Percentiles rank a stretch among this genome's conserved stretches.
These are phyloP conservation scores for Anser brachyrhynchus DNA, from an alignment of 2,113 vertebrate genomes.

Conservation along the genomic window DNA sequence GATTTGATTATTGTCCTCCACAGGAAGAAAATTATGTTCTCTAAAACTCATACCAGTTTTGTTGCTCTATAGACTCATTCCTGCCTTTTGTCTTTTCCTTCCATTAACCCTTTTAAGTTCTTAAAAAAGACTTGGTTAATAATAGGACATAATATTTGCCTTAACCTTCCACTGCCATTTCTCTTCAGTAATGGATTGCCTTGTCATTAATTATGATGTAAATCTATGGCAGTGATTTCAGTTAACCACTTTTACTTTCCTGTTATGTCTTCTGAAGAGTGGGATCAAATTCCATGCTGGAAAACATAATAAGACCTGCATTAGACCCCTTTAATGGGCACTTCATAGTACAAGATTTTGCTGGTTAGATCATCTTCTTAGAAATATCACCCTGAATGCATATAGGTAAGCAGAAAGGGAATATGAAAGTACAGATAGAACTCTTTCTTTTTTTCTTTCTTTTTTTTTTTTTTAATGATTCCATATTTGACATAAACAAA, in stretches of 20 bases:
- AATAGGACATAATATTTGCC: not conserved
- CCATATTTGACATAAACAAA: not conserved
- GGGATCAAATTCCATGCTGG: not conserved
- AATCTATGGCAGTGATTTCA: not conserved
- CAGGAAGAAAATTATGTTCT: not conserved
- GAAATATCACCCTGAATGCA: not conserved
- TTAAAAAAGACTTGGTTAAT: not conserved
- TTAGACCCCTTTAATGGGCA: not conserved
- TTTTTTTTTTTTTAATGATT: rapidly evolving
- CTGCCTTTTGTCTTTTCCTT: not conserved
- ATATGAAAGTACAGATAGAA: not conserved
- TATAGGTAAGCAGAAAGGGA: not conserved
- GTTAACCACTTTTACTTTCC: not conserved
- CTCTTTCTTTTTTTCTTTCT: rapidly evolving
- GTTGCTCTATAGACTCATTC: rapidly evolving
- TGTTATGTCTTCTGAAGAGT: not conserved
- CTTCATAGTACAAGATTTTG: not conserved
- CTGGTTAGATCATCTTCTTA: not conserved
- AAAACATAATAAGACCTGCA: not conserved
- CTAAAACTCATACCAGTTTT: not conserved
- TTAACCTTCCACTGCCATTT: not conserved
- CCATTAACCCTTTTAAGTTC: not conserved
- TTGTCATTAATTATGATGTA: not conserved
- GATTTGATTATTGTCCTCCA: not conserved
- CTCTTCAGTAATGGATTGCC: not conserved